These are phyloP conservation scores for Spodoptera littoralis DNA, from an alignment of 2,888 invertebrate species.

Conservation along the genomic window DNA sequence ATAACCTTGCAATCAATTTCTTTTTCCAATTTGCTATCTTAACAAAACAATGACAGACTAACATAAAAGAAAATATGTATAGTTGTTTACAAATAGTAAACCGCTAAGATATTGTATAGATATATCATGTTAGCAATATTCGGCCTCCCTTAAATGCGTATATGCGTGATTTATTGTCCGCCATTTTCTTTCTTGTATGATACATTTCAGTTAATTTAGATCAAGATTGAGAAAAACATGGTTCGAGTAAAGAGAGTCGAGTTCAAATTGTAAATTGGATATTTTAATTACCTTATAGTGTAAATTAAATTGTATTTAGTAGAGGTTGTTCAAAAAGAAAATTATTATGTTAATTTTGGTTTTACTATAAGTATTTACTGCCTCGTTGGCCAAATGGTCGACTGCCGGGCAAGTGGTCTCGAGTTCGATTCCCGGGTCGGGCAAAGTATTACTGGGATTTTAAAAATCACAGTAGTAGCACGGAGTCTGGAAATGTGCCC, in stretches of 20 bases:
- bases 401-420: too few species aligned
- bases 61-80: conserved; percentile 24
- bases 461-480: too few species aligned
- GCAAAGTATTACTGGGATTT: too few species aligned
- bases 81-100: conserved; percentile 53
- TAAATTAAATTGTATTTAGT: too few species aligned
- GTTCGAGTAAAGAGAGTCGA: background rate
- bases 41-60: background rate
- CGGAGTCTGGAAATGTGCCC: too few species aligned
- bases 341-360: too few species aligned
- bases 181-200: conserved; percentile 43
- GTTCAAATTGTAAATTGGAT: too few species aligned
- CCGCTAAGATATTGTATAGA: conserved; percentile 48
- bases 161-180: conserved; percentile 46
- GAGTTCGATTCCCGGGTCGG: too few species aligned
- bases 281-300: too few species aligned
- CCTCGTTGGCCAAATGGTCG: too few species aligned
- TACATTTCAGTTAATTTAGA: conserved; percentile 49
- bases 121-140: conserved; percentile 48
- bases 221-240: conserved; percentile 22
- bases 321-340: too few species aligned
- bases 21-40: conserved; percentile 6
- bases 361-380: too few species aligned
- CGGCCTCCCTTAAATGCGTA: conserved; percentile 38
- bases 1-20: background rate